Conservation (phyloP, 2,888 invertebrate genomes). For the Harpalus rubripes region DNA sequence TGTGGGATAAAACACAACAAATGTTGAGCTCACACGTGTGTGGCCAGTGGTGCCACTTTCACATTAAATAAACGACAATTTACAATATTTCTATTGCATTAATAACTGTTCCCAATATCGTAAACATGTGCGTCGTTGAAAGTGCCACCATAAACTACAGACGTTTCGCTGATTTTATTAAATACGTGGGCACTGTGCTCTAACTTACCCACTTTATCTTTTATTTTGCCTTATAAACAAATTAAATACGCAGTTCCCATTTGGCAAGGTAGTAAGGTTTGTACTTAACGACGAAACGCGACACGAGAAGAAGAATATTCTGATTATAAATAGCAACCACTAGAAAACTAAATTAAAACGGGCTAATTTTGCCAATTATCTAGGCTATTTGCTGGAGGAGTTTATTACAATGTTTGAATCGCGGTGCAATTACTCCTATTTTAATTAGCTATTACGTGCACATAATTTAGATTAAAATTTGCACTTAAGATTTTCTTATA, state of each 20-base stretch:
- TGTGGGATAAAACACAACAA: conserved; percentile 19
- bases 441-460: not conserved
- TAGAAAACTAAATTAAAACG: not conserved
- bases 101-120: conserved; percentile 70
- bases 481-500: not conserved
- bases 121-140: conserved; percentile 67
- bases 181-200: conserved; percentile 56
- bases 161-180: conserved; percentile 59
- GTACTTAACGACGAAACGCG: conserved; percentile 38
- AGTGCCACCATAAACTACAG: conserved; percentile 59
- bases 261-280: conserved; percentile 50
- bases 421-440: not conserved
- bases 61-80: conserved; percentile 68
- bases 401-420: not conserved
- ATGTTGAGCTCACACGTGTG: conserved; percentile 30
- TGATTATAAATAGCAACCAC: conserved; percentile 11
- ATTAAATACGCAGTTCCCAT: conserved; percentile 56
- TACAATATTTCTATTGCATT: conserved; percentile 70
- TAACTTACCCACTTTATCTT: conserved; percentile 61
- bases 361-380: conserved; percentile 1
- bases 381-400: not conserved
- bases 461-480: conserved; percentile 7
- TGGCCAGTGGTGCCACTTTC: conserved; percentile 48
- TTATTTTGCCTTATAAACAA: conserved; percentile 64
- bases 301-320: not conserved